Conservation (phyloP, 2,113 vertebrate species). For the Megaceryle torquata region DNA sequence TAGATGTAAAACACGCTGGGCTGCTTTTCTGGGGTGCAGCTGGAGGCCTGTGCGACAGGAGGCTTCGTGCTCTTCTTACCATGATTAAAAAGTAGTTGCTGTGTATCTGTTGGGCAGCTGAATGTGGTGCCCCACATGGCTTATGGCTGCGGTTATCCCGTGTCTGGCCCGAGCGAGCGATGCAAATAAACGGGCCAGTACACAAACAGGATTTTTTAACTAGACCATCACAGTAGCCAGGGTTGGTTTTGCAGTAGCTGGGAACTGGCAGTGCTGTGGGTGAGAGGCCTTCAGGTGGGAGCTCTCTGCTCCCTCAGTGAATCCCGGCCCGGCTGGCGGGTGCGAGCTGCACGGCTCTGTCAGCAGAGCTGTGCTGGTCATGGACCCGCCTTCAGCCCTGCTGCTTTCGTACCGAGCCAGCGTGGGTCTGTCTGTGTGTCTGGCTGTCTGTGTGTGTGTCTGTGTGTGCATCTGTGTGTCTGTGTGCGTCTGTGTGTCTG, state of each 20-base stretch:
- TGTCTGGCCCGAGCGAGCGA: not conserved
- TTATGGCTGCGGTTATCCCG: not conserved
- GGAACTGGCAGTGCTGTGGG: not conserved
- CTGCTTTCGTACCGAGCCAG: not conserved
- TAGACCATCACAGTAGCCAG: fast-evolving
- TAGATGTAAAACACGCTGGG: not conserved
- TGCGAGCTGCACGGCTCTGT: not conserved
- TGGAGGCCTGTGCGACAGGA: not conserved
- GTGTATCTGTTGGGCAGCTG: not conserved
- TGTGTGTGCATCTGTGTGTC: too few relatives aligned
- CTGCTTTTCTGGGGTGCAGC: not conserved
- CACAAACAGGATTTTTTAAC: not conserved
- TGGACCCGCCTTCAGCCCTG: not conserved
- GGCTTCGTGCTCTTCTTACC: not conserved
- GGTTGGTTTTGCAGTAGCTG: not conserved
- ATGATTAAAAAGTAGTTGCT: not conserved
- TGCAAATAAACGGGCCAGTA: not conserved
- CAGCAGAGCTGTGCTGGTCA: not conserved
- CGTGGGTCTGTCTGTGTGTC: not conserved
- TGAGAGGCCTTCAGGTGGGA: not conserved
- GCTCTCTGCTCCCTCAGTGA: not conserved
- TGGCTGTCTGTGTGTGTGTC: too few relatives aligned
- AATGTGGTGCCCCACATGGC: not conserved
- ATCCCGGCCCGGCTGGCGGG: fast-evolving
- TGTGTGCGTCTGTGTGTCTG: not conserved